Evolutionary conservation across 1,140 invertebrate species (phyloP), one percentile per base, ranked within the genome.

Genomic region (Euwallacea fornicatus): DNA sequence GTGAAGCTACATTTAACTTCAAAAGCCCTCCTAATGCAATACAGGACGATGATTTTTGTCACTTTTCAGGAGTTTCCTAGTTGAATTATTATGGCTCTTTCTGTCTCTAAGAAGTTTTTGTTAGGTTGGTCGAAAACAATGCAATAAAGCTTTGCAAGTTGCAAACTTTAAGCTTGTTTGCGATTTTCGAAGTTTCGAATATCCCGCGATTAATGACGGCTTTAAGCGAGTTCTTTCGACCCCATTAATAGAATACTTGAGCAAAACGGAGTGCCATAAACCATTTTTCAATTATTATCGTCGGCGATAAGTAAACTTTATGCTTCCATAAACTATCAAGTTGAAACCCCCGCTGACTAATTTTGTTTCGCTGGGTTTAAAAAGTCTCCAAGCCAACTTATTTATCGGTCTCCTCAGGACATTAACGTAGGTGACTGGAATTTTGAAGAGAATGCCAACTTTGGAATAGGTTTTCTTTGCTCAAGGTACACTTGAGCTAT

Each of bases 1-100:
- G 61, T 47, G 42, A 47, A 46, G 43, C 61, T 63, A 63, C 42
- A 63, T 63, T 63, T 63, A 63, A 47, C 61, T 63, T 47, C 15
- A 47, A 63, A 63, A 63, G 61, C 61, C n/a, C 42, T 43, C 15
- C 43, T 63, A 63, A 63, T 47, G 43, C 61, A 63, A 42, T 63
- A 63, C 61, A 63, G 46, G 9, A 13, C 46, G 46, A 50, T 50
- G 46, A 50, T 50, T 50, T 50, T 50, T 50, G 46, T 50, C 46
- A 50, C 46, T 50, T 50, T 50, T 50, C 46, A 50, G 13, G 46
- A 50, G 46, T 50, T 50, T 50, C 46, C 46, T 50, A 50, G 9
- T 50, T 50, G 46, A 50, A 50, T 50, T 50, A 50, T 50, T 10
- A 50, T 50, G 46, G 46, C 9, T 50, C 46, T 50, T 50, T 50